Base-by-base conservation (phyloP, 2,113 vertebrate genomes). In the Oreotrochilus melanogaster region DNA sequence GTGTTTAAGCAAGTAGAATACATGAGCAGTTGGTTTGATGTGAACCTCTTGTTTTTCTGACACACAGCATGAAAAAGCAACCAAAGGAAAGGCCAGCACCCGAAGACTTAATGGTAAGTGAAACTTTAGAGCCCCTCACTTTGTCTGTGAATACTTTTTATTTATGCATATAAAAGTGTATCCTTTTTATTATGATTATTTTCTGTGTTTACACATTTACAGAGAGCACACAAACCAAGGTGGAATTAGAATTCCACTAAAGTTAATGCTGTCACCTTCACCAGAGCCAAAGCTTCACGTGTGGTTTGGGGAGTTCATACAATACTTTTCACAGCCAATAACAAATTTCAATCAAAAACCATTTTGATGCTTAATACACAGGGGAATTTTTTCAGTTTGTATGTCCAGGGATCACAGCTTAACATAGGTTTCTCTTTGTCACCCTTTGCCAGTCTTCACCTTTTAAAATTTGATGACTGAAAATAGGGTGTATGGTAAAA, bases 51-150 rank as follows among this genome's bases (percentile, higher is more conserved):
- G 18, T 89, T 93, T 95, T 95, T 89, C 5, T 84, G 53, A 31
- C 79, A 37, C 42, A 12, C 92, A 99, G 99, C 97, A 99, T 99
- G 99, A 98, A 98, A 62, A 99, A 99, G 82, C 98, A 98, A 75
- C 99, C 99, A 10, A 99, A 99, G 97, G 99, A 99, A 94, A 98
- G 99, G 31, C 99, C 99, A 27, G 99, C 99, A 18, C 99, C 99
- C 5, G 99, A 99, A 97, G 99, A 99, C 95, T 96, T 99, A 86
- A 99, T 99, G 99, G 99, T 99, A 95, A 99, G 99, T 97, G 78
- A 18, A 76, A 30, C 61, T 76, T 82, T 47, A 9, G 53, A 89
- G 51, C 64, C 33, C 47, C 39, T 73, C 67, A 1, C 4, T 43
- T 2, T 76, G 35, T 28, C 56, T 33, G 10, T 21, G 31, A n/a